phyloP scores from a whole-genome alignment of 1,140 invertebrate species.

The Scaptomyza hsui region DNA sequence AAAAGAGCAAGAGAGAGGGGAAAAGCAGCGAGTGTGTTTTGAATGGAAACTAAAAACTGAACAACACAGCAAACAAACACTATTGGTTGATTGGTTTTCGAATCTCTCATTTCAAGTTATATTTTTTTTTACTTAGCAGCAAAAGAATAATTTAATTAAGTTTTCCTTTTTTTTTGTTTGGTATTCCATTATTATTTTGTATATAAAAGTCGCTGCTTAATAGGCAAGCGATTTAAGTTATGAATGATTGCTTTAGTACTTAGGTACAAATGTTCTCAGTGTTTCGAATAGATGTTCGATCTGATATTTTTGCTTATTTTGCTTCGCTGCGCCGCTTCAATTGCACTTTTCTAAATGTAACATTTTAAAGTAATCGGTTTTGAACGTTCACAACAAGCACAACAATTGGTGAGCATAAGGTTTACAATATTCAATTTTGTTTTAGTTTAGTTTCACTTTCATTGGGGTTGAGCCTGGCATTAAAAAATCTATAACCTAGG shows the following conservation, averaged over 20 bases:
- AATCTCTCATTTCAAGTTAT: slow-evolving; percentile 62
- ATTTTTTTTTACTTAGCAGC: slow-evolving; percentile 51
- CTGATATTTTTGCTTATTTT: slow-evolving; percentile 19
- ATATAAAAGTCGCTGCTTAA: slow-evolving; percentile 33
- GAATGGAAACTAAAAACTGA: slow-evolving; percentile 56
- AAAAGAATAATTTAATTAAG: slow-evolving; percentile 19
- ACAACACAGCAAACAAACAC: slow-evolving; percentile 77
- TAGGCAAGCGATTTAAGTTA: slow-evolving; percentile 14
- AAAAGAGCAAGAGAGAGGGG: slow-evolving; percentile 7
- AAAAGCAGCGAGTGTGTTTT: slow-evolving; percentile 32
- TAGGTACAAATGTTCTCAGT: slow-evolving; percentile 59
- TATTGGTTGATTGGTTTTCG: slow-evolving; percentile 59
- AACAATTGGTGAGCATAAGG: slow-evolving; percentile 81
- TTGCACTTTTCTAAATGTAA: slow-evolving; percentile 35
- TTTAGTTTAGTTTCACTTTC: slow-evolving; percentile 14
- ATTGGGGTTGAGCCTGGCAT: slow-evolving; percentile 32
- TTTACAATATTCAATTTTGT: slow-evolving; percentile 63
- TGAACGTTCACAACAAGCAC: slow-evolving; percentile 66
- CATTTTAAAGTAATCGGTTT: slow-evolving; percentile 55
- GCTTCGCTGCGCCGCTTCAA: slow-evolving; percentile 18
- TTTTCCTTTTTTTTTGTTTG: slow-evolving; percentile 11
- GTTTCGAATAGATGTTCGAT: slow-evolving; percentile 36
- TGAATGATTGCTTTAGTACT: slow-evolving; percentile 57
- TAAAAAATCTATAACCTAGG: slow-evolving; percentile 57
- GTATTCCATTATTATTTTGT: slow-evolving; percentile 51